A percentile compares a stretch with the other conserved stretches of the same genome.
phyloP scores from a whole-genome alignment of 1,140 invertebrate species.

The Rhysida immarginata region DNA sequence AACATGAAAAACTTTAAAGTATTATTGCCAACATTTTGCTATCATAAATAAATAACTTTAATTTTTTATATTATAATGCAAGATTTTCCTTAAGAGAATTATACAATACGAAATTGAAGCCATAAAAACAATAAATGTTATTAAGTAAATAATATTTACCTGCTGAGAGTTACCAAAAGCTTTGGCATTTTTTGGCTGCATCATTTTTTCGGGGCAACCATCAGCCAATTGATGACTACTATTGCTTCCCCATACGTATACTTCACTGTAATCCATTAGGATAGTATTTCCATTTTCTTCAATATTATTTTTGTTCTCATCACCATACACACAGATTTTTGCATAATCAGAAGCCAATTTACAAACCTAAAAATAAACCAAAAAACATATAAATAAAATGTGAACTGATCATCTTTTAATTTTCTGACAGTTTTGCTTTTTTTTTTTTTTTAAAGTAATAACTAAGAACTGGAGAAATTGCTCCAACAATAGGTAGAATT shows the following conservation, averaged over 20 bases:
- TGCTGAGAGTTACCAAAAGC: conserved; percentile 41
- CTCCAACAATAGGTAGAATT: no score
- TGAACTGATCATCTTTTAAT: no score
- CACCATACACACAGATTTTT: conserved; percentile 23
- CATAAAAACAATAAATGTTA: background rate
- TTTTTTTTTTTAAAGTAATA: no score
- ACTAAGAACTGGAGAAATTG: no score
- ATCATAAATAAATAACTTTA: no score
- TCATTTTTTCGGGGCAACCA: conserved; percentile 42
- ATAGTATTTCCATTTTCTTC: conserved; percentile 13
- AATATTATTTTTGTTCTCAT: conserved; percentile 21
- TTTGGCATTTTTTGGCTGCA: conserved; percentile 39
- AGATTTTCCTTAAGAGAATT: no score
- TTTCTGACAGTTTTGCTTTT: no score
- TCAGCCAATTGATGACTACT: conserved; percentile 48
- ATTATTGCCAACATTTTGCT: no score
- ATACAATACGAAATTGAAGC: background rate
- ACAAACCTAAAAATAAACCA: no score
- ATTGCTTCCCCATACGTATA: conserved; percentile 52
- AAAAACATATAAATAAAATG: no score
- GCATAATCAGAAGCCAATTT: conserved; percentile 32
- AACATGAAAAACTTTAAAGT: no score
- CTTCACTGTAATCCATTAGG: conserved; percentile 29
- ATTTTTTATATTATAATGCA: no score
- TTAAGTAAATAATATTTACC: conserved; percentile 24